Conservation (phyloP, 2,797 vertebrate genomes). For the Phrynocephalus forsythii region DNA sequence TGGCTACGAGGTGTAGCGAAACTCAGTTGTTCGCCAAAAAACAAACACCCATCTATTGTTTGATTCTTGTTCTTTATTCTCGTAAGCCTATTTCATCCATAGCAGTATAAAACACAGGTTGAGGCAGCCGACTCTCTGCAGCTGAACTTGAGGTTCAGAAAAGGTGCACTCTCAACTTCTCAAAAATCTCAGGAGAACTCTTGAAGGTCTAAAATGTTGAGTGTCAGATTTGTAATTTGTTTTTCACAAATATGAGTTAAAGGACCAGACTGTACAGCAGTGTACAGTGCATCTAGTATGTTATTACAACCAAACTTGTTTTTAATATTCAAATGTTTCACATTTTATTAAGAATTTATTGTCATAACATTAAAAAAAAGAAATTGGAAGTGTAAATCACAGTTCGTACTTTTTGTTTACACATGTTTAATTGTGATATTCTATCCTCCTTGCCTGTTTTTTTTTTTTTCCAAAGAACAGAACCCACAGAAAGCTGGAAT, state of each 20-base stretch:
- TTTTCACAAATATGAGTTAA: background rate
- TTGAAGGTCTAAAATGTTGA: background rate
- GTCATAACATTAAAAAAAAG: background rate
- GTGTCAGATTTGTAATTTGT: background rate
- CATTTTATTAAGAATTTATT: background rate
- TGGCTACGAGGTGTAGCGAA: background rate
- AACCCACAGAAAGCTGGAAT: conserved; percentile 7
- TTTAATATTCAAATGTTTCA: too few species aligned
- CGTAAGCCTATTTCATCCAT: background rate
- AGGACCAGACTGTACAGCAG: background rate
- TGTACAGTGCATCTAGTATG: too few species aligned
- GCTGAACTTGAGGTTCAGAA: background rate
- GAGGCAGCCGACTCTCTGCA: background rate
- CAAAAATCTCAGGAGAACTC: background rate
- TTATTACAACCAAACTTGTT: too few species aligned
- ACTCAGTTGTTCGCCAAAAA: conserved; percentile 6
- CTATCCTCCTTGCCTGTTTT: background rate
- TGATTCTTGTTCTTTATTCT: conserved; percentile 24
- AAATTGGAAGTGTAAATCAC: background rate
- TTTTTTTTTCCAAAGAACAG: background rate
- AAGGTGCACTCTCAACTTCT: background rate
- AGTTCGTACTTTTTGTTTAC: background rate
- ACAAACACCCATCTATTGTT: conserved; percentile 5
- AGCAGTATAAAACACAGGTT: fast-evolving
- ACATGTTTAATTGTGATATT: background rate